Evolutionary conservation across 2,888 invertebrate genomes (phyloP).

Genomic region (Congeria kusceri): DNA sequence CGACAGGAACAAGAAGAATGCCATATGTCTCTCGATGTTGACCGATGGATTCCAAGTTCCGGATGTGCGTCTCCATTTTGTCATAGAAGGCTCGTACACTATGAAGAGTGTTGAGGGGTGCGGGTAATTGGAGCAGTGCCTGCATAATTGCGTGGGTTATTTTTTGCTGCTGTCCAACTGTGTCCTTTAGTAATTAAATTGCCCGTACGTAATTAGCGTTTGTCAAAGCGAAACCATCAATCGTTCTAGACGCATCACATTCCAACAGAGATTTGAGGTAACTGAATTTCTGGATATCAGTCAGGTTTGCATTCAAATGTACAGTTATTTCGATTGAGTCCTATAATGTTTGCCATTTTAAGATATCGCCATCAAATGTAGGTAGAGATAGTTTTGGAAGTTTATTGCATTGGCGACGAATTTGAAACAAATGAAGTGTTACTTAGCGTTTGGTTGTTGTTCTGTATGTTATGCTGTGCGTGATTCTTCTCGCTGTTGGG

Average conservation of each 20-base stretch:
- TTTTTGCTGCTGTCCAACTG: constrained; percentile 14
- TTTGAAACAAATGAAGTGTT: not conserved
- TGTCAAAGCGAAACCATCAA: too few relatives aligned
- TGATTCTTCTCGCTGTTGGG: too few relatives aligned
- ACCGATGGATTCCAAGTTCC: constrained; percentile 31
- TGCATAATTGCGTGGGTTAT: constrained; percentile 21
- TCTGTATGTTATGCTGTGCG: too few relatives aligned
- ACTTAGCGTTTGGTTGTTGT: too few relatives aligned
- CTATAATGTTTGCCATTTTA: not conserved
- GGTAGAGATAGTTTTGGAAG: constrained; percentile 14
- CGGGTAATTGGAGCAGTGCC: constrained; percentile 22
- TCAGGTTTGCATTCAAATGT: constrained; percentile 13
- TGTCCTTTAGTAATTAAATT: constrained; percentile 9
- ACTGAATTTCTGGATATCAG: not conserved
- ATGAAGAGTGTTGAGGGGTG: not conserved
- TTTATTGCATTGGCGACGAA: not conserved
- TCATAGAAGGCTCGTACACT: constrained; percentile 2
- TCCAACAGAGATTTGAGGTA: constrained; percentile 15
- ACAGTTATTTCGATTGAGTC: constrained; percentile 11
- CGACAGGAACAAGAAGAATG: constrained; percentile 24
- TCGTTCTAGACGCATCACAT: constrained; percentile 3
- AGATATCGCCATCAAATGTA: constrained; percentile 16
- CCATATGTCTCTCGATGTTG: constrained; percentile 30
- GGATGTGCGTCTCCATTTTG: constrained; percentile 32
- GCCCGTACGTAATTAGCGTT: constrained; percentile 21